Percentiles rank a stretch among this genome's conserved stretches.
These are phyloP conservation scores for Drosophila gunungcola DNA, from an alignment of 1,140 invertebrate genomes.

Conservation along the genomic window DNA sequence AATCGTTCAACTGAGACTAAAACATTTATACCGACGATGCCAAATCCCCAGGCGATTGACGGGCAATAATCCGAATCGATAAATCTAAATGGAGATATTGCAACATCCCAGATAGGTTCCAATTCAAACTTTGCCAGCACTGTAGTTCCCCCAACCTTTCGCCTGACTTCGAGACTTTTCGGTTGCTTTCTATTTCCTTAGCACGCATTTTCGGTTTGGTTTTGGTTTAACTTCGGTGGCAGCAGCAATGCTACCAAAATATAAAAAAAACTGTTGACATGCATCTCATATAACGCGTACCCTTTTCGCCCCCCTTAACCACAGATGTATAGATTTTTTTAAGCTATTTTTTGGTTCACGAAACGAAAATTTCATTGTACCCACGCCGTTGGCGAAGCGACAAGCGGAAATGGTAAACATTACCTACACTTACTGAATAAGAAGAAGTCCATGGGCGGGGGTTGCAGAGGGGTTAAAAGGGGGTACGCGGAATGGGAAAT, in stretches of 20 bases:
- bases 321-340: conserved; percentile 37
- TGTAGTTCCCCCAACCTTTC: neutral
- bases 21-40: conserved; percentile 16
- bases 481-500: conserved; percentile 55
- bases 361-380: conserved; percentile 75
- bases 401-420: conserved; percentile 82
- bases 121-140: neutral
- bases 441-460: conserved; percentile 22
- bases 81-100: conserved; percentile 10
- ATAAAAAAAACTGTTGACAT: conserved; percentile 64
- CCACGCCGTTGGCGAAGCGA: conserved; percentile 71
- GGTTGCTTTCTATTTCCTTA: conserved; percentile 27
- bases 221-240: conserved; percentile 48
- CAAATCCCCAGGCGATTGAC: conserved; percentile 4
- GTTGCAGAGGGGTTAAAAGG: neutral
- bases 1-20: conserved; percentile 34
- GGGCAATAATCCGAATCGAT: conserved; percentile 16
- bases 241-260: conserved; percentile 37
- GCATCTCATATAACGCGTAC: conserved; percentile 79
- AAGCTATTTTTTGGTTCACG: conserved; percentile 54
- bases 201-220: conserved; percentile 6
- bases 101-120: conserved; percentile 12
- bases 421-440: conserved; percentile 74
- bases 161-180: neutral
- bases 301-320: conserved; percentile 2